These are phyloP conservation scores for Lagodon rhomboides DNA, from an alignment of 2,797 vertebrate genomes.

Conservation along the genomic window DNA sequence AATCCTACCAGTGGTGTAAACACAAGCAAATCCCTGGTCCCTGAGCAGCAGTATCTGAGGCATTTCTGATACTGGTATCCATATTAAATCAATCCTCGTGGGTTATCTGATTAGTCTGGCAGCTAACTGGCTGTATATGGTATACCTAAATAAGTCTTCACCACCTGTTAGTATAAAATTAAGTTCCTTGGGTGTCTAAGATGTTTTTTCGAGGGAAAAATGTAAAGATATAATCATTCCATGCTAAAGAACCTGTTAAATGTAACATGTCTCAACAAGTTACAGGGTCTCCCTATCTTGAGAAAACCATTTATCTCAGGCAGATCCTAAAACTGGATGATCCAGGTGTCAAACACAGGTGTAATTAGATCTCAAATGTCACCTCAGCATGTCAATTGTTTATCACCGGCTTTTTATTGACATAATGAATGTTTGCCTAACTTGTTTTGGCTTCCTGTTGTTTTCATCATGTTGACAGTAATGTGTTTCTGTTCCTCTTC, in stretches of 20 bases:
- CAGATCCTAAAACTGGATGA: conserved; percentile 8
- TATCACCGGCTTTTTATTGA: neutral
- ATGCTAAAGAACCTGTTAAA: neutral
- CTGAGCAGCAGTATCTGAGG: no score
- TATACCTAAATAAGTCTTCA: neutral
- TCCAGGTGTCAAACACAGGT: neutral
- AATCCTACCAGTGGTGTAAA: no score
- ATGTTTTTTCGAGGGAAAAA: neutral
- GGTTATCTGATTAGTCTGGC: neutral
- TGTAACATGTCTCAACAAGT: conserved; percentile 3
- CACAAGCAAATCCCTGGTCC: no score
- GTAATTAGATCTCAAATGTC: neutral
- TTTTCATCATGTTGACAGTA: conserved; percentile 43
- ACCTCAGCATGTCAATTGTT: neutral
- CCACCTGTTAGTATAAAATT: neutral
- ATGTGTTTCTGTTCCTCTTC: conserved; percentile 47
- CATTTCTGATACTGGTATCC: no score
- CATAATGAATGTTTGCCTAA: neutral
- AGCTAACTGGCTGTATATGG: neutral
- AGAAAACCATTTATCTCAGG: neutral
- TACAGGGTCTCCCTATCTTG: neutral
- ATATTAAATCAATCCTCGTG: no score
- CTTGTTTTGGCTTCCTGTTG: neutral
- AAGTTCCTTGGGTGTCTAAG: neutral
- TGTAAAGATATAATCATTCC: neutral